Evolutionary conservation across 1,140 invertebrate species (phyloP), one percentile per base, ranked within the genome.

Genomic region (Trichomalopsis sarcophagae): DNA sequence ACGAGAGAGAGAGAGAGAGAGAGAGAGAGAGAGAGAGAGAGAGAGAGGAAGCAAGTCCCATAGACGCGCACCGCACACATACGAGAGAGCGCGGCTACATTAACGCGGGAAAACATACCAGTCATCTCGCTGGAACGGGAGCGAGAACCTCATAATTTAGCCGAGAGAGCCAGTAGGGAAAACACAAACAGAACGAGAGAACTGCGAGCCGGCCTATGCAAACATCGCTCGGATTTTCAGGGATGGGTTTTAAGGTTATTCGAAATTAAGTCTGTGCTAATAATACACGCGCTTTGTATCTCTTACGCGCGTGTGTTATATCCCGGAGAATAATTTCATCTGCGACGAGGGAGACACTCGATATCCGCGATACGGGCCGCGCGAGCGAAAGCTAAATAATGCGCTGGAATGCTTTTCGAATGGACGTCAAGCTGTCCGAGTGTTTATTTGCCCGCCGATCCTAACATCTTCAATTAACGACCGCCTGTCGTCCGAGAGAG

Each of bases 111-210:
- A 81, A 81, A 71, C 55, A 40, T 9, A 27, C 30, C 33, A 71
- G 66, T 81, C 78, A 81, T 69, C 78, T 33, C 14, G 30, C 6
- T 62, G 47, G 7, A 79, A 36, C 33, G 27, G 17, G 55, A 79
- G 55, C 36, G 36, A 81, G 78, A 69, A 71, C 11, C 62, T 81
- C 78, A 27, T 81, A 81, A 81, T 71, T 81, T 71, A 69, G 47
- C 23, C 33, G 40, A 44, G 40, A 27, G 66, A 36, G 33, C 33
- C 33, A 44, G 27, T 27, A 27, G 40, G 40, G 40, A 71, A 81
- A 69, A 69, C 78, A 11, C 14, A 33, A 71, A 33, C 14, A n/a
- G 55, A 62, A 62, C 4, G 13, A 55, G 13, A 55, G 50, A 17
- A 14, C 47, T 50, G 14, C 27, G 69, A 5, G 9, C 9, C 11